phyloP scores from a whole-genome alignment of 2,888 invertebrate species.

The Drosophila conformis region DNA sequence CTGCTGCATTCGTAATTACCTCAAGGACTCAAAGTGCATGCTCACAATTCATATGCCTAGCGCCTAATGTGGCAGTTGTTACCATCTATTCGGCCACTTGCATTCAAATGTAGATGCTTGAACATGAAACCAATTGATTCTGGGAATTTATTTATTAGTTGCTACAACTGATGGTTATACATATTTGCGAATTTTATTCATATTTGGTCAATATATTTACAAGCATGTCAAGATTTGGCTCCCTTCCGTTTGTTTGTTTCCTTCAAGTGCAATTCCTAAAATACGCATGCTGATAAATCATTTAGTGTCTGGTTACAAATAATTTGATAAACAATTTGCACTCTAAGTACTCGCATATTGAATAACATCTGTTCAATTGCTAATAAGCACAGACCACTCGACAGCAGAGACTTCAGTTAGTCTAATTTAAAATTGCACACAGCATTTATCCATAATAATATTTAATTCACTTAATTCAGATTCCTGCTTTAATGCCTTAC shows the following conservation, averaged over 20 bases:
- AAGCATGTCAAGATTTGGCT: background rate
- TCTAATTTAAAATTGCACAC: background rate
- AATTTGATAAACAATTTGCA: conserved; percentile 8
- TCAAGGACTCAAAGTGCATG: conserved; percentile 42
- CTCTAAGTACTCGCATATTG: background rate
- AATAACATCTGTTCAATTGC: background rate
- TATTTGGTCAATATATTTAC: background rate
- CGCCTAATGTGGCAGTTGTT: conserved; percentile 58
- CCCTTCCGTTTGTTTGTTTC: background rate
- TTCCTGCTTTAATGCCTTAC: background rate
- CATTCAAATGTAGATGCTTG: conserved; percentile 15
- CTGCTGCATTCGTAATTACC: conserved; percentile 67
- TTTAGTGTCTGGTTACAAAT: conserved; percentile 13
- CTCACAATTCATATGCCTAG: conserved; percentile 43
- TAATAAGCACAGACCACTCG: background rate
- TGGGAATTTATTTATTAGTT: conserved; percentile 2
- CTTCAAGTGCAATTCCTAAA: conserved; percentile 22
- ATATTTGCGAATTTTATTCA: background rate
- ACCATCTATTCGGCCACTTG: conserved; percentile 10
- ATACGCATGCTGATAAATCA: conserved; percentile 14
- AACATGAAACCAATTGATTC: conserved; percentile 12
- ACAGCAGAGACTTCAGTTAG: background rate
- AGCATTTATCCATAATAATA: background rate
- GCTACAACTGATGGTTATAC: background rate
- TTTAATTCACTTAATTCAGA: background rate